These are phyloP conservation scores for Sitta europaea DNA, from an alignment of 2,113 vertebrate species.

Conservation along the genomic window DNA sequence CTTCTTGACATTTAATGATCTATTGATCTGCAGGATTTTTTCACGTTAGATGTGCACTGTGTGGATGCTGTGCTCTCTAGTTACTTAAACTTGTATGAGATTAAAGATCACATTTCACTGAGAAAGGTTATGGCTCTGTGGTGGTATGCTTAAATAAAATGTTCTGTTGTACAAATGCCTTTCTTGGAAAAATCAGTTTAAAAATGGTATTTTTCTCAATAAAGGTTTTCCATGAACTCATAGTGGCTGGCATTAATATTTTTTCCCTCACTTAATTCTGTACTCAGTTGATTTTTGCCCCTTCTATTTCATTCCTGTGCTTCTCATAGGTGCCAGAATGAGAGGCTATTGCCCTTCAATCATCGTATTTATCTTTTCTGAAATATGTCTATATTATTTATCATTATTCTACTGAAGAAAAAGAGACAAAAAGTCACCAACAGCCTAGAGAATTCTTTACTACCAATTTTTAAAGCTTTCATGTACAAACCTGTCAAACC, in stretches of 20 bases:
- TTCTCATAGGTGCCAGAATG: background rate
- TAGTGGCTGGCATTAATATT: background rate
- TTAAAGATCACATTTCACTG: background rate
- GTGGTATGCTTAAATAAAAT: background rate
- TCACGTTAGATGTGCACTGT: background rate
- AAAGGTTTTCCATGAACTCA: background rate
- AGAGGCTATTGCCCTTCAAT: accelerated
- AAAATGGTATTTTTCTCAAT: background rate
- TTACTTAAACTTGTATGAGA: background rate
- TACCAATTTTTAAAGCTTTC: background rate
- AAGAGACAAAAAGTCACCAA: background rate
- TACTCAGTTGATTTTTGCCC: background rate
- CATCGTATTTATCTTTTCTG: background rate
- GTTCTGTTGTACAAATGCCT: background rate
- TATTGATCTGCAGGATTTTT: background rate
- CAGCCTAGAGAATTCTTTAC: background rate
- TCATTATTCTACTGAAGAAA: background rate
- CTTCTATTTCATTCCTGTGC: background rate
- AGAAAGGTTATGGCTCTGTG: background rate
- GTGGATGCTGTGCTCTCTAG: background rate
- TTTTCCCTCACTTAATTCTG: background rate
- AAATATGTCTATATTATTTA: background rate
- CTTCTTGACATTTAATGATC: background rate
- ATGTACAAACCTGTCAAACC: background rate
- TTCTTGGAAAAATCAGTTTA: background rate